Conservation (phyloP, 2,888 invertebrate species). For the Griposia aprilina region DNA sequence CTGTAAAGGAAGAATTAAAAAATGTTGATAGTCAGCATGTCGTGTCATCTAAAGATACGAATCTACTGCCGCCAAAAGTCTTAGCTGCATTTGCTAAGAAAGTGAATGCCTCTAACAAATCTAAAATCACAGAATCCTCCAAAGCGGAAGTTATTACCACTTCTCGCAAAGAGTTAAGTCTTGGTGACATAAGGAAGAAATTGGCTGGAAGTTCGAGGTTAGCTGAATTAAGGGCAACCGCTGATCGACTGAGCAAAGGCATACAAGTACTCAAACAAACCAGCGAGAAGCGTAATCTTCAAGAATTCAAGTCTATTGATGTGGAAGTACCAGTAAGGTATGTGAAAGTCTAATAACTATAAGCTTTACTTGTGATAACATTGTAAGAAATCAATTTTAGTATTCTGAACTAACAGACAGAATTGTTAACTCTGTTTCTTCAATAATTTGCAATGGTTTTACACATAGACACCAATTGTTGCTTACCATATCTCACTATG, state of each 20-base stretch:
- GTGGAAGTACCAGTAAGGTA: constrained; percentile 94
- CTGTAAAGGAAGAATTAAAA: constrained; percentile 33
- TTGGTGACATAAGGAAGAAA: constrained; percentile 93
- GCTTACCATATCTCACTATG: not conserved
- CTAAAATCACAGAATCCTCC: constrained; percentile 67
- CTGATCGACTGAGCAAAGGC: constrained; percentile 92
- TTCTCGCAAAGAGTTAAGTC: constrained; percentile 91
- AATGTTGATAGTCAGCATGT: constrained; percentile 28
- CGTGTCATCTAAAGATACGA: constrained; percentile 37
- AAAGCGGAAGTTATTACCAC: constrained; percentile 84
- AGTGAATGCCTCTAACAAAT: constrained; percentile 77
- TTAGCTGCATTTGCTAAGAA: constrained; percentile 81
- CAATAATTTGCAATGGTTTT: not conserved
- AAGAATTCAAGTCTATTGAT: constrained; percentile 94
- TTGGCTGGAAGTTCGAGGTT: constrained; percentile 93
- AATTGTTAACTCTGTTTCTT: not conserved
- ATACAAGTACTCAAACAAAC: constrained; percentile 91
- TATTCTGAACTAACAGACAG: not conserved
- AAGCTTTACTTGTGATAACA: not conserved
- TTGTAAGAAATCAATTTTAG: not conserved
- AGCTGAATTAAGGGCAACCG: constrained; percentile 92
- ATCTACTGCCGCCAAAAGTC: constrained; percentile 42
- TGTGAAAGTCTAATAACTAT: constrained; percentile 20
- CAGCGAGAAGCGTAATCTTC: constrained; percentile 89
- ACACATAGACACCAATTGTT: not conserved